These are phyloP conservation scores for Laupala kohalensis DNA, from an alignment of 1,140 invertebrate genomes.

Conservation along the genomic window DNA sequence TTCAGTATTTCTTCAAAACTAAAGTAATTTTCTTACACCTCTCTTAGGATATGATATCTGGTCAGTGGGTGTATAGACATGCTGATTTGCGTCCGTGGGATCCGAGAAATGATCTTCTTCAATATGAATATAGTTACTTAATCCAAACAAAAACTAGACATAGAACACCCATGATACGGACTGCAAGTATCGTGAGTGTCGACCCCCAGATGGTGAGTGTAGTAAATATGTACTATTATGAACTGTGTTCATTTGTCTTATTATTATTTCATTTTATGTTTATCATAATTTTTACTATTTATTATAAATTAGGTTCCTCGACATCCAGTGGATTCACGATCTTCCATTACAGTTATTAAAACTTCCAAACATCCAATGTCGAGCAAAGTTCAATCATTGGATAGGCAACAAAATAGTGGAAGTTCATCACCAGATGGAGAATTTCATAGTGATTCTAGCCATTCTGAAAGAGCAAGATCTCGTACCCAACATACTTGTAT, in stretches of 20 bases:
- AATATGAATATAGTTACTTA: conserved; percentile 61
- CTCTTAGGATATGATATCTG: conserved; percentile 39
- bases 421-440: conserved; percentile 32
- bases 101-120: conserved; percentile 62
- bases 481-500: neutral
- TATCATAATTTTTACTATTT: neutral
- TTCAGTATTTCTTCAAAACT: no score
- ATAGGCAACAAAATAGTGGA: conserved; percentile 29
- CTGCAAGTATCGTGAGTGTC: conserved; percentile 44
- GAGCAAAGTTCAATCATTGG: conserved; percentile 29
- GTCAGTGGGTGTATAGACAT: conserved; percentile 65
- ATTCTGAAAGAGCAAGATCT: conserved; percentile 23
- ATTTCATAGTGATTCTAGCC: conserved; percentile 34
- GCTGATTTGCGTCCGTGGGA: conserved; percentile 68
- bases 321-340: conserved; percentile 33
- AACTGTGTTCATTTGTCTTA: neutral
- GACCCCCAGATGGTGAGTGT: conserved; percentile 31
- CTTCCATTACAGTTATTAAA: conserved; percentile 32
- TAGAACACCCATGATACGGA: conserved; percentile 51
- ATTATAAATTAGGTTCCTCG: conserved; percentile 23
- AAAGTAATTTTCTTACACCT: conserved; percentile 14
- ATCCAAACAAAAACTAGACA: conserved; percentile 60
- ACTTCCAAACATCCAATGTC: conserved; percentile 30
- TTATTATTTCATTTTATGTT: neutral
- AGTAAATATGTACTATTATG: neutral